Evolutionary conservation across 2,113 vertebrate genomes (phyloP).

Genomic region (Cromileptes altivelis): DNA sequence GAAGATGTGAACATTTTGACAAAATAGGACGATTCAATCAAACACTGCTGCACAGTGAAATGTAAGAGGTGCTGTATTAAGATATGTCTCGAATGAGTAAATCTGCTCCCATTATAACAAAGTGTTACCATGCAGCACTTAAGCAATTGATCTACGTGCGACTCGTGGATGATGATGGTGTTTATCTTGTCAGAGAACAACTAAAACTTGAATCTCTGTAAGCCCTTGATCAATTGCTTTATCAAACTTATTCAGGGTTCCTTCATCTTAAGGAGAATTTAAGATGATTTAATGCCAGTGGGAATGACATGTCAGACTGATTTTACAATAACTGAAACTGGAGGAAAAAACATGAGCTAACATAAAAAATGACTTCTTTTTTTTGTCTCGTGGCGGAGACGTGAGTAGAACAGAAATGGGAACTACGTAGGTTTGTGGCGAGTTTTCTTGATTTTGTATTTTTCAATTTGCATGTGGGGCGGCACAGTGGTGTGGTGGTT

Average conservation of each 20-base stretch:
- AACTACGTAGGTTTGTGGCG: too few relatives aligned
- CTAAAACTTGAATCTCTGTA: neutral
- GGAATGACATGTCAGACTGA: too few relatives aligned
- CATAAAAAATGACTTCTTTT: too few relatives aligned
- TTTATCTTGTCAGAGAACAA: constrained; percentile 14
- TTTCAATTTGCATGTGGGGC: too few relatives aligned
- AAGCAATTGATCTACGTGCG: neutral
- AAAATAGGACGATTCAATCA: neutral
- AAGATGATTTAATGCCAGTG: too few relatives aligned
- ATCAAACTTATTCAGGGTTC: neutral
- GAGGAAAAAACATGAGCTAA: too few relatives aligned
- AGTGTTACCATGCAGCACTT: constrained; percentile 8
- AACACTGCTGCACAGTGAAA: neutral
- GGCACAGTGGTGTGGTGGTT: too few relatives aligned
- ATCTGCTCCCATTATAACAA: constrained; percentile 1
- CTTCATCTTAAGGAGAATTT: too few relatives aligned
- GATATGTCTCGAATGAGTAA: neutral
- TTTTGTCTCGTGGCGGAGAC: too few relatives aligned
- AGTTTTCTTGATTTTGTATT: too few relatives aligned
- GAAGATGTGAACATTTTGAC: neutral
- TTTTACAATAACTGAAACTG: too few relatives aligned
- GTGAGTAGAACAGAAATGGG: too few relatives aligned
- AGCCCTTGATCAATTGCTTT: neutral
- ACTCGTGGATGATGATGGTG: neutral
- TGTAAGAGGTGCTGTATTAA: neutral